phyloP scores from a whole-genome alignment of 2,797 vertebrate species.

The Paramormyrops hopkinsi region DNA sequence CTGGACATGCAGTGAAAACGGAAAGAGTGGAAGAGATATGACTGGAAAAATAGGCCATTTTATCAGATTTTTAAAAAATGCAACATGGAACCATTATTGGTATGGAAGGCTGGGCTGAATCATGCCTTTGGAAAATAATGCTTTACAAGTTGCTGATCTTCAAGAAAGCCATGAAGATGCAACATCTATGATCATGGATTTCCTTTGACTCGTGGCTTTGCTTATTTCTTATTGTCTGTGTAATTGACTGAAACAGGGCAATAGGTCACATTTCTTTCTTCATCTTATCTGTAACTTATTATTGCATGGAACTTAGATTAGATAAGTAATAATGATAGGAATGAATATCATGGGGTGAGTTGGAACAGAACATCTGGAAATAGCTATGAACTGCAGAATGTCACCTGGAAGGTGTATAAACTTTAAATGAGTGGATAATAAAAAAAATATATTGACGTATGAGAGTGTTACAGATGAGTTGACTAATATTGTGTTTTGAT shows the following conservation, averaged over 20 bases:
- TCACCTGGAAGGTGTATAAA: neutral
- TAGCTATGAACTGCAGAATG: neutral
- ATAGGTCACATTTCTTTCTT: neutral
- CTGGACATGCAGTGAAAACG: neutral
- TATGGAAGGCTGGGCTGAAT: neutral
- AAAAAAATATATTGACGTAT: neutral
- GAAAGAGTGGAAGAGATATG: neutral
- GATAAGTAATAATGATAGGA: neutral
- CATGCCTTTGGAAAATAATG: neutral
- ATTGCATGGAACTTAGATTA: neutral
- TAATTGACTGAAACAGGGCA: neutral
- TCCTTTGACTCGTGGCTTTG: neutral
- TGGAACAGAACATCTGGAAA: neutral
- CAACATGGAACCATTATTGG: neutral
- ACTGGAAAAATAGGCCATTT: neutral
- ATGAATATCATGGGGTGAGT: neutral
- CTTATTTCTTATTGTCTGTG: neutral
- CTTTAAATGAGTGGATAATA: neutral
- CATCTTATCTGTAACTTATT: neutral
- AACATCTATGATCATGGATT: neutral
- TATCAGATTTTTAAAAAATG: neutral
- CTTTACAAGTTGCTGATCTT: neutral
- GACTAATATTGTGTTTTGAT: neutral
- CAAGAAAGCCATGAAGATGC: neutral
- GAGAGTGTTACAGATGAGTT: neutral